These are phyloP conservation scores for Scophthalmus maximus DNA, from an alignment of 2,113 vertebrate species.

Conservation along the genomic window DNA sequence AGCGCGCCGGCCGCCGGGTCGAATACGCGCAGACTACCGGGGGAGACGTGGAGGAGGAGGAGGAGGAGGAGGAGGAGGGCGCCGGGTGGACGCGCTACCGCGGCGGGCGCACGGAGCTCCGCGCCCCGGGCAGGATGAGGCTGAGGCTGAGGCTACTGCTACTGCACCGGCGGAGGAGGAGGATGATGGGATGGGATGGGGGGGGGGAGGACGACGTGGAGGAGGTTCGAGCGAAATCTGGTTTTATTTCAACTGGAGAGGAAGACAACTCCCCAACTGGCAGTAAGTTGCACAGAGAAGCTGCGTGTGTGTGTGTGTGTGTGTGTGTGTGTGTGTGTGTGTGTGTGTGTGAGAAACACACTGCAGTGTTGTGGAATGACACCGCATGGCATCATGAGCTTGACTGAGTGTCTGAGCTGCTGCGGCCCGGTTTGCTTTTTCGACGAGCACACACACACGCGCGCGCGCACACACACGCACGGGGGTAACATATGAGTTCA, in stretches of 20 bases:
- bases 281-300: slow-evolving; percentile 85
- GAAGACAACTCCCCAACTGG: slow-evolving; percentile 87
- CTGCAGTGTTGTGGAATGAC: slow-evolving; percentile 76
- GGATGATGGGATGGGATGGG: neutral
- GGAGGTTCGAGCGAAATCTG: slow-evolving; percentile 59
- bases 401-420: slow-evolving; percentile 43
- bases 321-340: slow-evolving; percentile 27
- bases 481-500: neutral
- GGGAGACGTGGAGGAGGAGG: neutral
- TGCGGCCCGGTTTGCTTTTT: slow-evolving; percentile 35
- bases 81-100: slow-evolving; percentile 11
- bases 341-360: slow-evolving; percentile 52
- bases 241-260: slow-evolving; percentile 82
- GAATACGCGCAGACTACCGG: slow-evolving; percentile 54
- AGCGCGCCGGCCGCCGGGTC: slow-evolving; percentile 44
- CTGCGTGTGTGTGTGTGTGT: slow-evolving; percentile 15
- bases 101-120: slow-evolving; percentile 32
- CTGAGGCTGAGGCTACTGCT: neutral
- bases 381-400: slow-evolving; percentile 57
- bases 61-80: neutral
- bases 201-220: slow-evolving; percentile 1
- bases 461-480: too few relatives aligned
- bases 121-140: slow-evolving; percentile 25
- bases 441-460: neutral
- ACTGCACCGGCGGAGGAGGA: slow-evolving; percentile 7